These are phyloP conservation scores for Zeugodacus cucurbitae DNA, from an alignment of 1,140 invertebrate species.

Conservation along the genomic window DNA sequence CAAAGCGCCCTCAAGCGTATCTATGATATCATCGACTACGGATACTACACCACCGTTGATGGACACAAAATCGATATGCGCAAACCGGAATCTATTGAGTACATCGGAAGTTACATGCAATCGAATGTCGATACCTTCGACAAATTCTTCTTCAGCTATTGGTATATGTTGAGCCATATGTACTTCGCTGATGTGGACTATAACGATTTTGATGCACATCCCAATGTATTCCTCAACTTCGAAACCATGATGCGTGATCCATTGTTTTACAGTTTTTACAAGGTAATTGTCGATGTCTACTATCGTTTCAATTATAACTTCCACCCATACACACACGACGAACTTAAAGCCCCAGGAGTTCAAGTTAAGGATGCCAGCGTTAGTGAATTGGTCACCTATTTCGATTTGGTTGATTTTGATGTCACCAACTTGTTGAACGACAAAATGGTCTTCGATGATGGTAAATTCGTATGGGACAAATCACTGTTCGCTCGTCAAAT, in stretches of 20 bases:
- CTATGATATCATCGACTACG: conserved; percentile 72
- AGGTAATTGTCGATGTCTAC: conserved; percentile 70
- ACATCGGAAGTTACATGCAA: conserved; percentile 71
- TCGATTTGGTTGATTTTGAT: conserved; percentile 56
- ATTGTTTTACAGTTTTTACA: conserved; percentile 69
- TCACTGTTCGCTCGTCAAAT: conserved; percentile 69
- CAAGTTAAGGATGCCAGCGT: conserved; percentile 71
- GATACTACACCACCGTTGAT: conserved; percentile 70
- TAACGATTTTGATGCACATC: conserved; percentile 60
- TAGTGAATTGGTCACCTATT: conserved; percentile 63
- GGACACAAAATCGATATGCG: conserved; percentile 64
- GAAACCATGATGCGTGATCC: conserved; percentile 72
- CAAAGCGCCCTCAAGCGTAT: conserved; percentile 71
- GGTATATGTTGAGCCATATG: conserved; percentile 66
- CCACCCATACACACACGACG: conserved; percentile 42
- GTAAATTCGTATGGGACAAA: conserved; percentile 62
- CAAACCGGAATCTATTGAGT: conserved; percentile 68
- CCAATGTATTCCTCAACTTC: conserved; percentile 67
- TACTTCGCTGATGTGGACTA: conserved; percentile 51
- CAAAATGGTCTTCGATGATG: conserved; percentile 65
- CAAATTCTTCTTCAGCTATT: conserved; percentile 68
- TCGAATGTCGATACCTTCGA: conserved; percentile 73
- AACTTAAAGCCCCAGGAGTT: conserved; percentile 53
- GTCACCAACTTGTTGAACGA: conserved; percentile 65
- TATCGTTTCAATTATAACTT: conserved; percentile 35